Evolutionary conservation across 2,888 invertebrate genomes (phyloP).

Genomic region (Biston betularia): DNA sequence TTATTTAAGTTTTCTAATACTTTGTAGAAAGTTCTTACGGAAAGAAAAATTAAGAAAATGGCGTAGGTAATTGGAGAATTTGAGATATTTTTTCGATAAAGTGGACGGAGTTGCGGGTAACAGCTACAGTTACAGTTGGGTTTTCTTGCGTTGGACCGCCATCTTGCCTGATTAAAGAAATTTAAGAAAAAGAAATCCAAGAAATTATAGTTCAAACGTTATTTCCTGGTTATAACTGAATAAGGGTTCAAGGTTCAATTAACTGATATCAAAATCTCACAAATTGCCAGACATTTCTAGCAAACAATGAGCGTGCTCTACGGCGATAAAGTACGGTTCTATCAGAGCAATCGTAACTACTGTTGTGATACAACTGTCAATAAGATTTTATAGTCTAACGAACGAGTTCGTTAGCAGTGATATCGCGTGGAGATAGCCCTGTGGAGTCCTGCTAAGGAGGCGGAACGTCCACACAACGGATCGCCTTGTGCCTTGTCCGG

Average conservation of each 20-base stretch:
- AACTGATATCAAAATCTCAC: constrained; percentile 30
- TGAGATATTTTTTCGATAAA: no score
- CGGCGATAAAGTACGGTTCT: constrained; percentile 27
- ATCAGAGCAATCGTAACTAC: constrained; percentile 36
- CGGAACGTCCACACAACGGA: constrained; percentile 74
- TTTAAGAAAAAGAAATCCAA: no score
- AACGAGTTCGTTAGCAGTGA: constrained; percentile 72
- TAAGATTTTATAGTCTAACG: constrained; percentile 60
- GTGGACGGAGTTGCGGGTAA: no score
- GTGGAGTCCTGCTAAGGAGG: constrained; percentile 62
- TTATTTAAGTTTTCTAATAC: no score
- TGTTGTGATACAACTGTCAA: constrained; percentile 58
- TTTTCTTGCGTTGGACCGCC: no score
- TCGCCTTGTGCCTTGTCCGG: constrained; percentile 65
- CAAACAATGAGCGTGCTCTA: constrained; percentile 34
- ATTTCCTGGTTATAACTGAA: no score
- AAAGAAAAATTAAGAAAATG: no score
- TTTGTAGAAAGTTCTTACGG: no score
- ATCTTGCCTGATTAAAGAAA: no score
- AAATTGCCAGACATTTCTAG: constrained; percentile 29
- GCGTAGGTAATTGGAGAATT: no score
- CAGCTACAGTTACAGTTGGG: no score
- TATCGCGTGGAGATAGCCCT: constrained; percentile 75
- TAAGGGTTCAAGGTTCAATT: constrained; percentile 20
- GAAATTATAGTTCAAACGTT: no score